Percentiles rank a stretch among this genome's conserved stretches.
Evolutionary conservation across 2,113 vertebrate genomes (phyloP).

Genomic region (Thalassoma bifasciatum): DNA sequence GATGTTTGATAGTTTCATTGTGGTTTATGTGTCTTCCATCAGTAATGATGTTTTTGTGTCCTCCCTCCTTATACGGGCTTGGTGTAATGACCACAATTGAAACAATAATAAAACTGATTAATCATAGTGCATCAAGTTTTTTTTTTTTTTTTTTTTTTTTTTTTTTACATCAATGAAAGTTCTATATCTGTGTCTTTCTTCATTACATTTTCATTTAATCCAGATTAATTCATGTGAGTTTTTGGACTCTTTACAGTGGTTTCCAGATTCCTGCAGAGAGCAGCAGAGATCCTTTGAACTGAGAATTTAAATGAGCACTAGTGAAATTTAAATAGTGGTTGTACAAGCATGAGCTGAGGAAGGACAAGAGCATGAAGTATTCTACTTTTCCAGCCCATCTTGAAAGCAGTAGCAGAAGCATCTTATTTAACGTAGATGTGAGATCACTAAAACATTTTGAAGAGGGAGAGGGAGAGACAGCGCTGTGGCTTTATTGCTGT

Average conservation of each 20-base stretch:
- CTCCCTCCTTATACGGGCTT: no score
- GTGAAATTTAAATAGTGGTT: neutral
- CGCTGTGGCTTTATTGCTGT: no score
- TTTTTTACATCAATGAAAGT: no score
- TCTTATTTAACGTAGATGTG: no score
- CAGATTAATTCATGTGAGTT: neutral
- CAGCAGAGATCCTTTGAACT: conserved; percentile 3
- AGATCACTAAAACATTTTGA: neutral
- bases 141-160: no score
- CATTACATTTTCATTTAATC: neutral
- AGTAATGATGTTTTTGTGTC: no score
- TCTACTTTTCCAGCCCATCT: neutral
- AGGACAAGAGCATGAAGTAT: neutral
- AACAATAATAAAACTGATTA: no score
- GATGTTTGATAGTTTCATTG: no score
- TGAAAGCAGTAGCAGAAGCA: neutral
- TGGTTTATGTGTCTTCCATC: no score
- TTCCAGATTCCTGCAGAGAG: conserved; percentile 16
- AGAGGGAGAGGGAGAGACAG: neutral
- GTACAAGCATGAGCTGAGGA: neutral
- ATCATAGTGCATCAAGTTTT: no score
- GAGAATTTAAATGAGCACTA: neutral
- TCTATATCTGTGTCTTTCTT: no score
- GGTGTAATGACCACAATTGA: no score
- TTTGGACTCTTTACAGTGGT: neutral